A percentile compares a stretch with the other conserved stretches of the same genome.
These are phyloP conservation scores for Dynastes grantii DNA, from an alignment of 2,888 invertebrate genomes.

Conservation along the genomic window DNA sequence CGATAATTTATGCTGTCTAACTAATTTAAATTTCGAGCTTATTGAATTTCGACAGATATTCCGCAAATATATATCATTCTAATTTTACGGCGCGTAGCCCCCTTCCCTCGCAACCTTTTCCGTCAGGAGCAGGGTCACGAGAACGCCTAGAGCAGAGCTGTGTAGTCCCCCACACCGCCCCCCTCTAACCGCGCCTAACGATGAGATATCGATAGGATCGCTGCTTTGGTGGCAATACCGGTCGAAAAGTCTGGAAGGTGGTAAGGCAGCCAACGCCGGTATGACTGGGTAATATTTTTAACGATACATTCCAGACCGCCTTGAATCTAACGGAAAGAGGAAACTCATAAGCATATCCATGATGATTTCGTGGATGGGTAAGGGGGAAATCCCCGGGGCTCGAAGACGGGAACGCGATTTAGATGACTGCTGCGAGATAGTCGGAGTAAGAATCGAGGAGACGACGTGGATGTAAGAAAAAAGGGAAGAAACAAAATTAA, in stretches of 20 bases:
- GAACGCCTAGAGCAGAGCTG: constrained; percentile 15
- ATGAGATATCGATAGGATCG: constrained; percentile 34
- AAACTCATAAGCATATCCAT: constrained; percentile 23
- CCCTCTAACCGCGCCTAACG: not conserved
- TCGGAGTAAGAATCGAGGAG: not conserved
- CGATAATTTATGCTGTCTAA: constrained; percentile 44
- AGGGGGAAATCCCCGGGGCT: not conserved
- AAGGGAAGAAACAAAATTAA: not conserved
- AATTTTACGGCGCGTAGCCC: constrained; percentile 39
- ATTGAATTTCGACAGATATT: constrained; percentile 48
- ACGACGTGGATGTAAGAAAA: not conserved
- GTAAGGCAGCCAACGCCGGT: not conserved
- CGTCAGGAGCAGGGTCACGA: not conserved
- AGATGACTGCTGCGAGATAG: constrained; percentile 1
- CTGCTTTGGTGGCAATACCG: not conserved
- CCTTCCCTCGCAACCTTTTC: not conserved
- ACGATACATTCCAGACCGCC: constrained; percentile 33
- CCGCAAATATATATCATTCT: constrained; percentile 47
- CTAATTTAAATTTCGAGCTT: constrained; percentile 46
- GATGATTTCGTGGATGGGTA: constrained; percentile 24
- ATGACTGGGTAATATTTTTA: constrained; percentile 24
- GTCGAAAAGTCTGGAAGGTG: not conserved
- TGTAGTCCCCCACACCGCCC: not conserved
- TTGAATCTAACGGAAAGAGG: constrained; percentile 3
- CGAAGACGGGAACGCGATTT: not conserved